phyloP scores from a whole-genome alignment of 1,140 invertebrate species.

The Drosophila subobscura region DNA sequence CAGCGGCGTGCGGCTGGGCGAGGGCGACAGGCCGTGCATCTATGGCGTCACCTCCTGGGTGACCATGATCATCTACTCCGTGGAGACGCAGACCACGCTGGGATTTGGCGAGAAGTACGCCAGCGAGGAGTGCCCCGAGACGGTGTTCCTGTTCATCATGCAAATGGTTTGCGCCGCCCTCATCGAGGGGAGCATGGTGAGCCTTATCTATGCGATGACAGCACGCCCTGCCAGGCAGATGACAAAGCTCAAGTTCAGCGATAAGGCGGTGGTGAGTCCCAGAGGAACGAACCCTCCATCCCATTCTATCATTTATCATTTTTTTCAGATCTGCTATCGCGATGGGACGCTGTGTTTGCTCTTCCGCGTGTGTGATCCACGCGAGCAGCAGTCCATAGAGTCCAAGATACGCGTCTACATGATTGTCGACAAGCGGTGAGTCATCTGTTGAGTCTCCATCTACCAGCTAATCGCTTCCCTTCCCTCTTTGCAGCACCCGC shows the following conservation, averaged over 20 bases:
- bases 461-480: conserved; percentile 3
- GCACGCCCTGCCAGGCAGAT: conserved; percentile 85
- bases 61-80: conserved; percentile 86
- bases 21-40: conserved; percentile 83
- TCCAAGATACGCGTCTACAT: conserved; percentile 86
- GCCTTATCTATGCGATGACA: conserved; percentile 87
- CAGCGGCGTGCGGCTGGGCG: conserved; percentile 66
- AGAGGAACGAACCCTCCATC: background rate
- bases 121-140: conserved; percentile 93
- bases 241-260: conserved; percentile 86
- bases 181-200: conserved; percentile 85
- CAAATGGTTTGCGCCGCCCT: conserved; percentile 86
- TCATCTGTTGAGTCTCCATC: conserved; percentile 10
- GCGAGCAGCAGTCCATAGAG: conserved; percentile 85
- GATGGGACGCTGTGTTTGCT: conserved; percentile 86
- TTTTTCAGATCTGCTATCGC: conserved; percentile 85
- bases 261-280: conserved; percentile 85
- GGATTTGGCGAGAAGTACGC: conserved; percentile 90
- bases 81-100: conserved; percentile 88
- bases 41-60: conserved; percentile 85
- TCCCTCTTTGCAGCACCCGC: conserved; percentile 53
- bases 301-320: background rate
- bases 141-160: conserved; percentile 88
- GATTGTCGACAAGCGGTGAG: conserved; percentile 82
- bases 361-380: conserved; percentile 86